Conservation (phyloP, 2,113 vertebrate genomes). For the Cynopterus brachyotis region DNA sequence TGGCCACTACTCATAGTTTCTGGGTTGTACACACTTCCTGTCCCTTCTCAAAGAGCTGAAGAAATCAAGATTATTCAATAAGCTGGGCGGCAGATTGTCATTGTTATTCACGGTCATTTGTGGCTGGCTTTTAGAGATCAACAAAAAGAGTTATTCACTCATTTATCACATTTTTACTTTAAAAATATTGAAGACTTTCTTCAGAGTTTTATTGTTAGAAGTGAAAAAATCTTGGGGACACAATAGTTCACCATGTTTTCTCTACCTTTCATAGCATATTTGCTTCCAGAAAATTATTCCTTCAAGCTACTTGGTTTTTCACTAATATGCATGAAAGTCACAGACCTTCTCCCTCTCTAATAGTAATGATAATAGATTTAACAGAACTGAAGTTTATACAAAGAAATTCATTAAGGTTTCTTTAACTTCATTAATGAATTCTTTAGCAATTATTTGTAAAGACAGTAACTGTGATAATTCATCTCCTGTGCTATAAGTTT, state of each 20-base stretch:
- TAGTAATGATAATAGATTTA: neutral
- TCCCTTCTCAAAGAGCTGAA: neutral
- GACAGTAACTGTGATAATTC: constrained; percentile 2
- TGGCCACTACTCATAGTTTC: neutral
- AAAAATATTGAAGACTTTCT: neutral
- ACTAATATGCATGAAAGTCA: neutral
- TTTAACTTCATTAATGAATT: constrained; percentile 8
- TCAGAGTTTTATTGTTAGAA: neutral
- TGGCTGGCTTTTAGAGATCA: neutral
- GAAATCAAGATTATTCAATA: neutral
- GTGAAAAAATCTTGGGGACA: neutral
- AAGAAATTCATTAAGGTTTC: constrained; percentile 31
- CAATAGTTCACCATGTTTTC: neutral
- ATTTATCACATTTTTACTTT: neutral
- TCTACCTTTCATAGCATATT: neutral
- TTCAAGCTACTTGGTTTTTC: neutral
- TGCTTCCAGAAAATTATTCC: constrained; percentile 21
- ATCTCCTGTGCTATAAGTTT: neutral
- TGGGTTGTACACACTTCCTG: neutral
- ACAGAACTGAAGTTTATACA: neutral
- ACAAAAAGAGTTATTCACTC: neutral
- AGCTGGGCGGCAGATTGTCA: neutral
- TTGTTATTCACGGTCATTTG: neutral
- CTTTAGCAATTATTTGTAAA: neutral
- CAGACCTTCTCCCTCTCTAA: neutral